phyloP scores from a whole-genome alignment of 2,888 invertebrate genomes.

The Tipula vernalis region DNA sequence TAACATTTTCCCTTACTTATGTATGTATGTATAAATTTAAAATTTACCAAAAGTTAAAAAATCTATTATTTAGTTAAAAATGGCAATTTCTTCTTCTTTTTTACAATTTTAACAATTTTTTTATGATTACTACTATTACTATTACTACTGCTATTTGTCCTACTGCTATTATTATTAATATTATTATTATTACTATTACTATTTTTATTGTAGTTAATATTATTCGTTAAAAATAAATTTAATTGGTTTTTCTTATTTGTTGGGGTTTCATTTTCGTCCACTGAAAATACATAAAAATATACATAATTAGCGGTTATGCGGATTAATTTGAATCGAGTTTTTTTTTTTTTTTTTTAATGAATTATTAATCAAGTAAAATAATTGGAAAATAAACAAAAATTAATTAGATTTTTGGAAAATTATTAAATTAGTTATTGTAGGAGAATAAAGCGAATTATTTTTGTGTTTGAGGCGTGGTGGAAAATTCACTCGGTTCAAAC shows the following conservation, averaged over 20 bases:
- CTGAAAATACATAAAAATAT: constrained; percentile 11
- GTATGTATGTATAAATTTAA: too few species aligned
- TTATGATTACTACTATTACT: neutral
- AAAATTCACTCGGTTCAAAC: too few species aligned
- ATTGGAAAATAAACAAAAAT: neutral
- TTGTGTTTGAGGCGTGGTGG: neutral
- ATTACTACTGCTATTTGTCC: neutral
- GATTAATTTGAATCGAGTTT: neutral
- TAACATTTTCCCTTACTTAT: neutral
- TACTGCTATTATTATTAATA: neutral
- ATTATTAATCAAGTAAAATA: neutral
- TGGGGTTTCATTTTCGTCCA: constrained; percentile 13
- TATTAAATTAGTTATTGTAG: neutral
- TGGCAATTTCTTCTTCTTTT: neutral
- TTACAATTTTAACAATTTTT: neutral
- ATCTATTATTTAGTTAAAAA: neutral
- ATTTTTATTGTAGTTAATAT: neutral
- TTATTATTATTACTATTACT: neutral
- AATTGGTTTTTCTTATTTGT: constrained; percentile 7
- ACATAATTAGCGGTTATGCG: neutral
- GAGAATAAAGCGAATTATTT: neutral
- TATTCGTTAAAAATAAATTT: neutral
- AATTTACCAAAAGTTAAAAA: neutral
- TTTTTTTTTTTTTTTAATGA: neutral
- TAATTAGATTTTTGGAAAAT: neutral